Evolutionary conservation across 2,888 invertebrate genomes (phyloP), one percentile per base, ranked within the genome.

Genomic region (Volucella zonaria): DNA sequence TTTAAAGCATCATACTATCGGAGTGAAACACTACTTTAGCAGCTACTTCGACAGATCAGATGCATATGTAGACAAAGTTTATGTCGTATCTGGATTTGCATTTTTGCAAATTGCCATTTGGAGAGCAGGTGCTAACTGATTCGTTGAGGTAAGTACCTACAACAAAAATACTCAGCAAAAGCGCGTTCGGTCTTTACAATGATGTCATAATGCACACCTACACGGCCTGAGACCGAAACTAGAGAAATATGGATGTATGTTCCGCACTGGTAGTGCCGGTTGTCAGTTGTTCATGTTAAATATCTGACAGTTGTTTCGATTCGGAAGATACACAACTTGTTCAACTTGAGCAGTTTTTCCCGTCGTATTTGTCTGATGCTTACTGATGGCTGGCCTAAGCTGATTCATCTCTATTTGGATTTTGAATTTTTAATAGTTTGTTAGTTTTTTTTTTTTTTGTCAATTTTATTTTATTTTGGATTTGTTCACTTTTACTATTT

Each of bases 151-250:
- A 54, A 38, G 62, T 42, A n/a, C n/a, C n/a, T n/a, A 23, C 18
- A 56, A 67, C 14, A 61, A 61, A 59, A 58, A n/a, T n/a, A n/a
- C n/a, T 1, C 4, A 31, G 31, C 31, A 31, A 31, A 71, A 68
- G 38, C 52, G 42, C 51, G 45, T 64, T 54, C 45, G 51, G 68
- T 58, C 68, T 68, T 23, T 62, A 62, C 54, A 67, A 80, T 83
- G 83, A 82, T 82, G 81, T 82, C 81, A 82, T 82, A 70, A 78
- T 78, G 82, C 74, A 82, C 82, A 74, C 82, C 82, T 49, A 78
- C 82, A 74, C 74, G 58, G 23, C 45, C 52, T 38, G 43, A 54
- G 76, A 49, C 51, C 49, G 75, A 58, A 73, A 62, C 73, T 77
- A 77, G 76, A 62, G 52, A 73, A 77, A 23, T 23, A 23, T 31